Base-by-base conservation (phyloP, 1,140 invertebrate genomes). In the Adoxophyes honmai region DNA sequence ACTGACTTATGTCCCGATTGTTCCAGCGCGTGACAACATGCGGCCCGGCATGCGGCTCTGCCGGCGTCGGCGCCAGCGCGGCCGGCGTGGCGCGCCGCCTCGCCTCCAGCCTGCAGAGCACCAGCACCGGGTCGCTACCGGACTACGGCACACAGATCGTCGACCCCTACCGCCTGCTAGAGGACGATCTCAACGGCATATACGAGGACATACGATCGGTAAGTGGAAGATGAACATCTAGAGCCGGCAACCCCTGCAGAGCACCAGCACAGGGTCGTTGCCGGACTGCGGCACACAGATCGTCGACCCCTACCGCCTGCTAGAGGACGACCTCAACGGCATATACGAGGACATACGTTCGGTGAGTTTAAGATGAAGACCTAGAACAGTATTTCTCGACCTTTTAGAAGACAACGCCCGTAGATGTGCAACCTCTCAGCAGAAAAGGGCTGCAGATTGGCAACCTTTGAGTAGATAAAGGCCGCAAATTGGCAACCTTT, bases 201-300 rank as follows among this genome's bases (percentile, higher is more conserved):
- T 96, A 95, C 69, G 91, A 92, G 67, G 94, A 96, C 75, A 96
- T 97, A 77, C 91, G 93, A 92, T 91, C 94, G 90, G 96, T 96
- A 86, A 93, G 87, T 81, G 39, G n/a, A n/a, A n/a, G n/a, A n/a
- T n/a, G n/a, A n/a, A n/a, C n/a, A n/a, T n/a, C n/a, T n/a, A n/a
- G n/a, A n/a, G n/a, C n/a, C n/a, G n/a, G n/a, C n/a, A n/a, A n/a
- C n/a, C n/a, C 66, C 78, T 86, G n/a, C 80, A 88, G 62, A 87
- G 84, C 75, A 88, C 86, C 91, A 95, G 80, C 93, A 94, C 93
- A 4, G 94, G 94, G 68, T 93, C 94, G 13, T 89, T 95, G 65
- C 92, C 94, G 11, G 94, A 95, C 71, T 93, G 94, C 67, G 84
- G 89, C 62, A 92, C 93, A 86, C 86, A 86, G 69, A 79, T 86